Conservation (phyloP, 2,113 vertebrate species). For the Seriola aureovittata region DNA sequence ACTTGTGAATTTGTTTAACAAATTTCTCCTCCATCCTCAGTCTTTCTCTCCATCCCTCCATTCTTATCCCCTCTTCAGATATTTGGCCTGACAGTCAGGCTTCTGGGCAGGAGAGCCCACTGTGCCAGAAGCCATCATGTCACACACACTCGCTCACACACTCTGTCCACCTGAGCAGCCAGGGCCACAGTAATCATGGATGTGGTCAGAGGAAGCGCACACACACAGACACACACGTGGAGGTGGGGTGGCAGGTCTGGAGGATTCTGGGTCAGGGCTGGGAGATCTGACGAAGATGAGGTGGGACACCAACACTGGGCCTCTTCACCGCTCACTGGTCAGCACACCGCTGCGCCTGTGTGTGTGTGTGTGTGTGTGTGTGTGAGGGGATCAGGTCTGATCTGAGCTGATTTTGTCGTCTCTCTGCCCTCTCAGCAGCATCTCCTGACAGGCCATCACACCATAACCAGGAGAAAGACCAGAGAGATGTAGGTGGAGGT, state of each 20-base stretch:
- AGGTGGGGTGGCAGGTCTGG: constrained; percentile 57
- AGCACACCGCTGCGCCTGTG: constrained; percentile 47
- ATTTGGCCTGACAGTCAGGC: constrained; percentile 71
- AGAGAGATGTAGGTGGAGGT: constrained; percentile 11
- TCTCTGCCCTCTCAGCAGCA: constrained; percentile 41
- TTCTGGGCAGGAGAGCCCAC: constrained; percentile 59
- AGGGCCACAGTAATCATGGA: constrained; percentile 38
- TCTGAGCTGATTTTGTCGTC: constrained; percentile 67
- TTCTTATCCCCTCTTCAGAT: constrained; percentile 37
- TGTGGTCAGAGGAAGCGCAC: constrained; percentile 58
- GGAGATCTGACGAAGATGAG: constrained; percentile 78
- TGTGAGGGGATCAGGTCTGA: constrained; percentile 58
- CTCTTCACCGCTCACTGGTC: constrained; percentile 67
- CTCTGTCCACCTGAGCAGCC: constrained; percentile 78
- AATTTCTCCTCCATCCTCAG: not conserved
- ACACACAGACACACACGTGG: not conserved
- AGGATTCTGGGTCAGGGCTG: constrained; percentile 79
- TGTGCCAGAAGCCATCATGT: constrained; percentile 79
- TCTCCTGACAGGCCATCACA: constrained; percentile 72
- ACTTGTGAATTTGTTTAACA: too few relatives aligned
- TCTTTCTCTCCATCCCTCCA: constrained; percentile 9
- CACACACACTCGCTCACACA: constrained; percentile 50
- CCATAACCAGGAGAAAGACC: constrained; percentile 42
- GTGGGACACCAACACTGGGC: constrained; percentile 65
- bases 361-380: constrained; percentile 33